Percentiles rank a stretch among this genome's conserved stretches.
Evolutionary conservation across 1,140 invertebrate genomes (phyloP).

Genomic region (Lordiphosa collinella): DNA sequence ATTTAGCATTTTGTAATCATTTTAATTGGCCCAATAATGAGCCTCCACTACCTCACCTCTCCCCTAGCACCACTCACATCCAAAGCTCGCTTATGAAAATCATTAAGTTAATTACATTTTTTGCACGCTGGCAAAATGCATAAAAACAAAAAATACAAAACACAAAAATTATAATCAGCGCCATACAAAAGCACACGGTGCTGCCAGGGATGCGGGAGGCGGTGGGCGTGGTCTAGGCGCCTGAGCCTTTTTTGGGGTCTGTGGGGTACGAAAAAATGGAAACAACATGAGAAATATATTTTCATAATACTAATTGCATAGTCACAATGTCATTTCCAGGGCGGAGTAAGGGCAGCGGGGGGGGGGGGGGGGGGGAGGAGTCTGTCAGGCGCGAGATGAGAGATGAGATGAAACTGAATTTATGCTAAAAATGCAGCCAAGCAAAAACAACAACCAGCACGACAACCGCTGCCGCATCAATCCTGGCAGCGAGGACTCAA

Average conservation of each 20-base stretch:
- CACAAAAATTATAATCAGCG: constrained; percentile 71
- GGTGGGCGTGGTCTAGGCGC: constrained; percentile 5
- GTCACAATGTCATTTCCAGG: constrained; percentile 75
- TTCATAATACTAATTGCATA: constrained; percentile 79
- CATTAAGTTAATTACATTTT: constrained; percentile 77
- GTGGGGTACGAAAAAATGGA: constrained; percentile 18
- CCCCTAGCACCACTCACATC: background rate
- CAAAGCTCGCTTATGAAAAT: constrained; percentile 62
- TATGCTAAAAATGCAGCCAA: constrained; percentile 74
- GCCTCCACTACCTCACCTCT: background rate
- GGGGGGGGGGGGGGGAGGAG: background rate
- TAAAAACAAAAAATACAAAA: constrained; percentile 22
- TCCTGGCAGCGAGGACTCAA: constrained; percentile 1
- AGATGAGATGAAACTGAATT: constrained; percentile 72
- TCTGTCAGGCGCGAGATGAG: constrained; percentile 38
- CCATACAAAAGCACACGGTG: constrained; percentile 72
- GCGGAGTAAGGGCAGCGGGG: background rate
- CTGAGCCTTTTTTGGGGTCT: constrained; percentile 11
- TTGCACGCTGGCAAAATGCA: constrained; percentile 49
- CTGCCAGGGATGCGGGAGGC: constrained; percentile 16
- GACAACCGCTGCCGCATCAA: constrained; percentile 15
- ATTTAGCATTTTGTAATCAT: constrained; percentile 10
- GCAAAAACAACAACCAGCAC: constrained; percentile 54
- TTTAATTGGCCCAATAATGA: constrained; percentile 14
- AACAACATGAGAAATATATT: constrained; percentile 71